phyloP scores from a whole-genome alignment of 2,113 vertebrate genomes.

The Cynopterus brachyotis region DNA sequence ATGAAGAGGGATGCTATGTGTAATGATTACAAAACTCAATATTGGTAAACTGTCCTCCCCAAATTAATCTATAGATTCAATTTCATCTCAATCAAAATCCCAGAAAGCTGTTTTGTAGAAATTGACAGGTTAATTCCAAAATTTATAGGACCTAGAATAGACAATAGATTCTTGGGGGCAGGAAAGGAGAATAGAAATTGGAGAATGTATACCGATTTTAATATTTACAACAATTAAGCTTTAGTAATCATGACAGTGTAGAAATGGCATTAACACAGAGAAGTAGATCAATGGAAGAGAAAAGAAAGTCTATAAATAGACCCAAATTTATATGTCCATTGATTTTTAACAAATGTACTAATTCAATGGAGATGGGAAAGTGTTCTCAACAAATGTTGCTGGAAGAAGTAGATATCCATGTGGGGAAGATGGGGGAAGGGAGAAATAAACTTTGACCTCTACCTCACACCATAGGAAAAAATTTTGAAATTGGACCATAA shows the following conservation, averaged over 20 bases:
- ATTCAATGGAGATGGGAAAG: background rate
- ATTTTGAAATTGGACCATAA: background rate
- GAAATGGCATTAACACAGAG: background rate
- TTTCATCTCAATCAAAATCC: background rate
- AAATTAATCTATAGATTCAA: background rate
- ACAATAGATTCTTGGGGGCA: background rate
- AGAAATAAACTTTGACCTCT: background rate
- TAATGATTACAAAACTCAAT: background rate
- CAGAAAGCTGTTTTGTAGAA: background rate
- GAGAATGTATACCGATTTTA: background rate
- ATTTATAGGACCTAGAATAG: background rate
- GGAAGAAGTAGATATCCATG: background rate
- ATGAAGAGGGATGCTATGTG: background rate
- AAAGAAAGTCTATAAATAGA: background rate
- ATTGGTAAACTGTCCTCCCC: background rate
- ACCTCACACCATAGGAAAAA: background rate
- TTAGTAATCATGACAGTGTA: conserved; percentile 12
- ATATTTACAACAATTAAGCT: conserved; percentile 6
- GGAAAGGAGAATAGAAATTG: background rate
- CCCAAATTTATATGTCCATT: background rate
- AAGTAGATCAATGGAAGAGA: background rate
- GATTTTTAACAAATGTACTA: conserved; percentile 21
- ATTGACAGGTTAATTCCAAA: conserved; percentile 1
- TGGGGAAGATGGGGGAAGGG: fast-evolving
- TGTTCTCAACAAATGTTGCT: background rate